Base-by-base conservation (phyloP, 2,113 vertebrate species). In the Nothocercus julius region DNA sequence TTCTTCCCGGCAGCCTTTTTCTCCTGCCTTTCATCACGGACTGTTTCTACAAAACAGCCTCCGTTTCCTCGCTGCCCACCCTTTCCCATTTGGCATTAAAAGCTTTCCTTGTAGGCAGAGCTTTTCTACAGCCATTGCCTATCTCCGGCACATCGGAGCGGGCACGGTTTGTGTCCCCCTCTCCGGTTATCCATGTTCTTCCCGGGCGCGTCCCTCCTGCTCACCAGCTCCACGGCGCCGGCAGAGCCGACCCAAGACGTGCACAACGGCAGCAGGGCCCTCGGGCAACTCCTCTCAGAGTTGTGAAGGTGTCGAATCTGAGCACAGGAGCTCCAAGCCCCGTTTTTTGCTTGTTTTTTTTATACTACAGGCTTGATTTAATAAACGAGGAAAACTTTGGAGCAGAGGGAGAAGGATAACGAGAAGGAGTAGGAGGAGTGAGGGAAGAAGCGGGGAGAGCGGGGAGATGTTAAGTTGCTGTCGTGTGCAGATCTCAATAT, bases 101-200 rank as follows among this genome's bases (percentile, higher is more conserved):
- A 93, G 88, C 82, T 78, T 94, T 89, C 84, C 81, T 91, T 93
- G 93, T 25, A 94, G 90, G 90, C 79, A 58, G 92, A 88, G 90
- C 93, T 93, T 92, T 95, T 86, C 90, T 74, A 90, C 75, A 90
- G 76, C 87, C 82, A 87, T 92, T 96, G 90, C 54, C 83, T 85
- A 77, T 63, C 78, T 82, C 76, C 86, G 34, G 90, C 58, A 25
- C 49, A 80, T 84, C 77, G 92, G 85, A 93, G 62, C 66, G 88
- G 78, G 80, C 66, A 73, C 44, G 1, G 62, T 93, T 95, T 92
- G 69, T 42, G 85, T 93, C 77, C 90, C 82, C 18, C 2, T 20
- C 74, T 91, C 96, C 90, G 92, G 92, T 93, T 96, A 96, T 93
- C 93, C 85, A 94, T 56, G 61, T 88, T 75, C 69, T 73, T 94